A percentile compares a stretch with the other conserved stretches of the same genome.
Evolutionary conservation across 1,140 invertebrate genomes (phyloP).

Genomic region (Papilio helenus): DNA sequence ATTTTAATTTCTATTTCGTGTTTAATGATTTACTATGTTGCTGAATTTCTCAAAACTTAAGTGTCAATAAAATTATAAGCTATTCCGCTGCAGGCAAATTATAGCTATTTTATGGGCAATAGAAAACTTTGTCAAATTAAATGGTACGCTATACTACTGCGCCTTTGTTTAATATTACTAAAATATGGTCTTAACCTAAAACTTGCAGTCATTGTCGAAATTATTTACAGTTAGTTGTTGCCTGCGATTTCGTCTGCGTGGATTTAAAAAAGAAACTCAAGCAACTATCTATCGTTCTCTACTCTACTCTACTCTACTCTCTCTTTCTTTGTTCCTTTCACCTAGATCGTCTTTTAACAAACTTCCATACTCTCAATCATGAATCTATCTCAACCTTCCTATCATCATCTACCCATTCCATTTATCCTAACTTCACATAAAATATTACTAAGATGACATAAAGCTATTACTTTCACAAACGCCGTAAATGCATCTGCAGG

Average conservation of each 20-base stretch:
- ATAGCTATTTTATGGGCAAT: conserved; percentile 13
- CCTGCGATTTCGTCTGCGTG: background rate
- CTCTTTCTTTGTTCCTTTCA: no score
- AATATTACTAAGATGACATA: no score
- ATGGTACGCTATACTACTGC: background rate
- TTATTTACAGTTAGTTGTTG: background rate
- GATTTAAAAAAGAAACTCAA: background rate
- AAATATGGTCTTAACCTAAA: background rate
- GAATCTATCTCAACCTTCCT: no score
- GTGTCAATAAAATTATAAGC: conserved; percentile 4
- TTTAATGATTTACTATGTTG: conserved; percentile 1
- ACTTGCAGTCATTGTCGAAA: background rate
- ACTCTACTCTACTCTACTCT: no score
- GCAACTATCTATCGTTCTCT: no score
- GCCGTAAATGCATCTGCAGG: no score
- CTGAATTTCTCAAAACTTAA: background rate
- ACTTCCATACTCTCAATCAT: no score
- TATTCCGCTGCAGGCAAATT: conserved; percentile 15
- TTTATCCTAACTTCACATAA: no score
- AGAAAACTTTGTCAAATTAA: conserved; percentile 8
- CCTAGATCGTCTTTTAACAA: no score
- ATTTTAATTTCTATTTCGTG: background rate
- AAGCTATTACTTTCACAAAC: no score
- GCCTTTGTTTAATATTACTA: background rate
- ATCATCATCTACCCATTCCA: no score